Conservation (phyloP, 1,140 invertebrate species). For the Spodoptera litura region DNA sequence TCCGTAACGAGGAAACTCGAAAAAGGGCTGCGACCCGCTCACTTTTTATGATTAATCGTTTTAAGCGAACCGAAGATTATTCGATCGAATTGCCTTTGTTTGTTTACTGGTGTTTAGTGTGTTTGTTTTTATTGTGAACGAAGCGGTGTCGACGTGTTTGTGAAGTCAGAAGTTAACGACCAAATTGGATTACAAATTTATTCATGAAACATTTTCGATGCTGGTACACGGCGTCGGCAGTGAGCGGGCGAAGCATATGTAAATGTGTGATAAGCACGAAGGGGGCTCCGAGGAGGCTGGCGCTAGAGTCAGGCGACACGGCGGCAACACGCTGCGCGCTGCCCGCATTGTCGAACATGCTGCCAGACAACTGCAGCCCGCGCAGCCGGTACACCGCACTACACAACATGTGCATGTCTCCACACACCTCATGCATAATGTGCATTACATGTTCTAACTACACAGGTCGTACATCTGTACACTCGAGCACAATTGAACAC, state of each 20-base stretch:
- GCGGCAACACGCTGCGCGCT: slow-evolving; percentile 14
- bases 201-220: slow-evolving; percentile 84
- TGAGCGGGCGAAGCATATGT: slow-evolving; percentile 79
- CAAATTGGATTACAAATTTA: slow-evolving; percentile 83
- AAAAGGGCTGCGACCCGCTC: slow-evolving; percentile 81
- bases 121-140: slow-evolving; percentile 65
- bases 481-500: neutral
- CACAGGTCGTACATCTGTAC: no score
- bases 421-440: neutral
- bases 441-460: neutral
- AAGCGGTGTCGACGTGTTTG: slow-evolving; percentile 63
- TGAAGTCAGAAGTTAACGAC: slow-evolving; percentile 73
- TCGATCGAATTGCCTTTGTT: slow-evolving; percentile 64
- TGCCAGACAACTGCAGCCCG: slow-evolving; percentile 53
- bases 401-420: neutral
- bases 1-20: slow-evolving; percentile 84
- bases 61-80: slow-evolving; percentile 73
- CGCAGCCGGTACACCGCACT: slow-evolving; percentile 48
- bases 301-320: neutral
- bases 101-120: slow-evolving; percentile 53
- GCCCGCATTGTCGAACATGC: slow-evolving; percentile 75
- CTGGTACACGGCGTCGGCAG: slow-evolving; percentile 70
- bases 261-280: slow-evolving; percentile 82
- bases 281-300: slow-evolving; percentile 55
- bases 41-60: slow-evolving; percentile 82